These are phyloP conservation scores for Nipponacmea schrenckii DNA, from an alignment of 2,888 invertebrate species.

Conservation along the genomic window DNA sequence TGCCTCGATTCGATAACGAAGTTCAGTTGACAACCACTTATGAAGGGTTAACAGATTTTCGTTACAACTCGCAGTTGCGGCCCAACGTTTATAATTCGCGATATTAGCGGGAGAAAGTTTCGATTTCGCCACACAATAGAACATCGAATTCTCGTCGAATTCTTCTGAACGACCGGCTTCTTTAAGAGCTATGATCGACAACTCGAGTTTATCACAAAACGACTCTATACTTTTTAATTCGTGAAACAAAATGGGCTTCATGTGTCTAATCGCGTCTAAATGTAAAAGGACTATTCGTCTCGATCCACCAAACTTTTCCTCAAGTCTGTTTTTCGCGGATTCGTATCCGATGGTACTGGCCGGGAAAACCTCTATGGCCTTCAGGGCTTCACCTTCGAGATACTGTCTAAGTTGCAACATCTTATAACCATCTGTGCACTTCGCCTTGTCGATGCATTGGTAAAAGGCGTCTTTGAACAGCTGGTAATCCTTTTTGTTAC, in stretches of 20 bases:
- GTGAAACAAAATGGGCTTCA: not conserved
- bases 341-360: not conserved
- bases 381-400: not conserved
- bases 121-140: not conserved
- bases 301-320: not conserved
- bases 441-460: too few species aligned
- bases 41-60: not conserved
- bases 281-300: not conserved
- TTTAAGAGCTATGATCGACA: constrained; percentile 8
- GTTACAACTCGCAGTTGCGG: not conserved
- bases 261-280: not conserved
- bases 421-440: not conserved
- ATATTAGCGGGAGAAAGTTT: not conserved
- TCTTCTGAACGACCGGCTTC: not conserved
- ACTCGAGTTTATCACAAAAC: not conserved
- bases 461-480: not conserved
- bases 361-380: not conserved
- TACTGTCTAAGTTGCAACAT: not conserved
- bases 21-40: not conserved
- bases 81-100: not conserved
- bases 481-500: not conserved
- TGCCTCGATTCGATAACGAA: not conserved
- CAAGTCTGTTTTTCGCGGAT: not conserved
- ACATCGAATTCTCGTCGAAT: not conserved
- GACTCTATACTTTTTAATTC: not conserved